Percentiles rank a stretch among this genome's conserved stretches.
Evolutionary conservation across 2,113 vertebrate genomes (phyloP).

Genomic region (Seriola quinqueradiata): DNA sequence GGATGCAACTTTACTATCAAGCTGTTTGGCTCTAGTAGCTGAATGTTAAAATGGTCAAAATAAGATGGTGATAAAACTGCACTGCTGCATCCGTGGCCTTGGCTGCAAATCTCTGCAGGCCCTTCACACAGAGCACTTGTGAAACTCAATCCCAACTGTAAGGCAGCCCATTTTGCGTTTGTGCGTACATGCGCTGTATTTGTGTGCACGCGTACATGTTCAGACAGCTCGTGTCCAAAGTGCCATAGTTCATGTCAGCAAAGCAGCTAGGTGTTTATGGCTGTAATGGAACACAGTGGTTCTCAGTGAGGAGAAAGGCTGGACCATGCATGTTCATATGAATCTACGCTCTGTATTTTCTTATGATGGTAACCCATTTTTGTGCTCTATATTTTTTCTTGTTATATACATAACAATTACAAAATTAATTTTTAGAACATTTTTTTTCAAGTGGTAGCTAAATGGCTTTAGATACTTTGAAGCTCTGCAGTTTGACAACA

Average conservation of each 20-base stretch:
- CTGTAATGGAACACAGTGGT: slow-evolving; percentile 32
- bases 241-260: slow-evolving; percentile 51
- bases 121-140: slow-evolving; percentile 23
- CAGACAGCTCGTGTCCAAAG: slow-evolving; percentile 49
- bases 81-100: slow-evolving; percentile 11
- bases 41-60: slow-evolving; percentile 14
- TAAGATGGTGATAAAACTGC: not conserved
- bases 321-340: not conserved
- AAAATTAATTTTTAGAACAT: too few relatives aligned
- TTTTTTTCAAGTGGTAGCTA: not conserved
- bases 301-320: slow-evolving; percentile 19
- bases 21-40: not conserved
- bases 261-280: slow-evolving; percentile 54
- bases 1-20: not conserved
- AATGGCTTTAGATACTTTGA: slow-evolving; percentile 7
- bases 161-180: slow-evolving; percentile 25
- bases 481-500: not conserved
- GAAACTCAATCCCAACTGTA: slow-evolving; percentile 43
- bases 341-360: not conserved
- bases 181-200: slow-evolving; percentile 29
- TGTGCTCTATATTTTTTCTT: not conserved
- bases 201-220: slow-evolving; percentile 42
- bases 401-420: too few relatives aligned
- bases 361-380: not conserved
- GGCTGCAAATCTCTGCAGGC: slow-evolving; percentile 21